These are phyloP conservation scores for Stercorarius parasiticus DNA, from an alignment of 2,113 vertebrate species.

Conservation along the genomic window DNA sequence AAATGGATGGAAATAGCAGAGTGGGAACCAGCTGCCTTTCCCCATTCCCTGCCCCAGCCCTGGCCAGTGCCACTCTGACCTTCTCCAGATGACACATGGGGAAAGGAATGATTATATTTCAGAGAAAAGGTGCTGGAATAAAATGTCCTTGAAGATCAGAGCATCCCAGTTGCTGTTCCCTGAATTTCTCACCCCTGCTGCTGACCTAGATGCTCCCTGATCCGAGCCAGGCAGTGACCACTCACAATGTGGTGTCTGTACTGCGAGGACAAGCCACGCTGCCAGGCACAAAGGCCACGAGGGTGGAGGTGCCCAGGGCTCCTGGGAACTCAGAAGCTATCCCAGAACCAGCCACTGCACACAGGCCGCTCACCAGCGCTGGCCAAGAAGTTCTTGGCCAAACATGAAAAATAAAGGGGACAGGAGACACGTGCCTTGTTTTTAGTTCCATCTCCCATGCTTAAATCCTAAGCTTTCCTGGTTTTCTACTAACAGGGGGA, in stretches of 20 bases:
- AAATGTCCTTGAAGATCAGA: neutral
- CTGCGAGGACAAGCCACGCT: neutral
- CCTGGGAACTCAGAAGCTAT: neutral
- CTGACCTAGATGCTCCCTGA: conserved; percentile 61
- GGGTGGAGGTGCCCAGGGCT: neutral
- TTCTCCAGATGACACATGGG: neutral
- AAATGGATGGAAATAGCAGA: neutral
- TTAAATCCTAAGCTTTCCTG: neutral
- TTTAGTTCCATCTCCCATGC: neutral
- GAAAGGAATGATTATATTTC: neutral
- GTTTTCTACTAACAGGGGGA: neutral
- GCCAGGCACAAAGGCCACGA: neutral
- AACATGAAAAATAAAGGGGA: neutral
- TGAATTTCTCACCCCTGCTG: neutral
- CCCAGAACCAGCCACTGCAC: neutral
- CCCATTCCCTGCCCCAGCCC: neutral
- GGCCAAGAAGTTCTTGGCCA: neutral
- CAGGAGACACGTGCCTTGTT: neutral
- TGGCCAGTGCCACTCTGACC: neutral
- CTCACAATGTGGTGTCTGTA: conserved; percentile 22
- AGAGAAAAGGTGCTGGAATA: neutral
- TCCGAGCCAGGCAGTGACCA: neutral
- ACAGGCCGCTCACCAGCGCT: neutral
- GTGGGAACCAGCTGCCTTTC: neutral
- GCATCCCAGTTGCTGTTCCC: neutral